Evolutionary conservation across 2,888 invertebrate species (phyloP), one percentile per base, ranked within the genome.

Genomic region (Hemaris fuciformis): DNA sequence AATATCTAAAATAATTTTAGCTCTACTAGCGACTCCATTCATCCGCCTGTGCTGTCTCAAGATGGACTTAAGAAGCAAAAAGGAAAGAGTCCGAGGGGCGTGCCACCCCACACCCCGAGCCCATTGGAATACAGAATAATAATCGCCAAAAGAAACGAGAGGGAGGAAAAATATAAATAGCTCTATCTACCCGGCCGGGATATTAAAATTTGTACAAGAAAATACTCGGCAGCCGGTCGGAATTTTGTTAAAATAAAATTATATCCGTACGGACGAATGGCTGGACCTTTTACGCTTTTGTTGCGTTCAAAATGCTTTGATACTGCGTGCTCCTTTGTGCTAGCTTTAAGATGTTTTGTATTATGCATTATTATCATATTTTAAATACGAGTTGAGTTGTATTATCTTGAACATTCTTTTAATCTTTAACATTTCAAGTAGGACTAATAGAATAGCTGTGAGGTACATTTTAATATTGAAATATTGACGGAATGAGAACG

Each of bases 61-160:
- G 92, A 92, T 92, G 92, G 92, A 92, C 92, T 92, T 92, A 91
- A 91, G 92, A 91, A 92, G 91, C 92, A 91, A 92, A 92, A 92
- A 92, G 91, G 92, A 91, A 91, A 92, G 91, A 91, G 92, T 91
- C 84, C 84, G 69, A 75, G 84, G 90, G 89, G 87, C 74, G 84
- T 75, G 71, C 67, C 81, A 77, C 73, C 75, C 72, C 74, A 75
- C 78, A 74, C 79, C 80, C 79, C 76, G 63, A 73, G 79, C 88
- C 88, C 87, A 87, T 88, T 83, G 88, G 88, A 91, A 91, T 86
- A 90, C 92, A 91, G 92, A 91, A 91, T 91, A 92, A 92, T 91
- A 91, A 91, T 91, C 92, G 88, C 91, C 89, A 87, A 91, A 91
- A 91, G 91, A 92, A 91, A 90, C 79, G 77, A 80, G 84, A 74